phyloP scores from a whole-genome alignment of 2,888 invertebrate genomes.

The Drosophila rellima region DNA sequence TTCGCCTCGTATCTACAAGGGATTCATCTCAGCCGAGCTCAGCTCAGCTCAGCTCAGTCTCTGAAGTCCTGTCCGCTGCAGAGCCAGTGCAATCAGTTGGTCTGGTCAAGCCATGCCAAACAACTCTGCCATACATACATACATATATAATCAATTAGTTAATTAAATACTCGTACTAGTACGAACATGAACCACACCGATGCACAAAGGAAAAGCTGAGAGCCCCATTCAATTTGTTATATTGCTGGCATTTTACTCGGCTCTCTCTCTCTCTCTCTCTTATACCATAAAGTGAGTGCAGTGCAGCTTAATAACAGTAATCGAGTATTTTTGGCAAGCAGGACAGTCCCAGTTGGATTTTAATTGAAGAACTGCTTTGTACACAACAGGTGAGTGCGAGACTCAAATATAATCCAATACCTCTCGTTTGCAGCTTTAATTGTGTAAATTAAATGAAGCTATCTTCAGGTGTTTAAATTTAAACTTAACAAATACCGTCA shows the following conservation, averaged over 20 bases:
- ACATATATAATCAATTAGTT: constrained; percentile 46
- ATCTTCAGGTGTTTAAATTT: background rate
- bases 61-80: constrained; percentile 17
- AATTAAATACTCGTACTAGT: constrained; percentile 39
- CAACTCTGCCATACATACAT: too few species aligned
- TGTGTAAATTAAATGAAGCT: background rate
- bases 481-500: background rate
- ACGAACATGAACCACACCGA: constrained; percentile 9
- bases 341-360: background rate
- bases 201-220: background rate
- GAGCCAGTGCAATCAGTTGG: constrained; percentile 30
- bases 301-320: constrained; percentile 4
- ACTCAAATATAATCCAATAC: background rate
- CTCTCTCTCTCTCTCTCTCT: too few species aligned
- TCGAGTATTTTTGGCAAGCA: background rate
- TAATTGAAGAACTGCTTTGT: background rate
- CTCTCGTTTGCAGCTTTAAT: background rate
- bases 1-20: constrained; percentile 15
- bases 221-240: constrained; percentile 8
- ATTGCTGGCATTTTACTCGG: background rate
- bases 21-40: constrained; percentile 12
- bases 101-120: background rate
- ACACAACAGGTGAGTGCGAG: constrained; percentile 88
- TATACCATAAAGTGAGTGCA: background rate
- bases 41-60: background rate